These are phyloP conservation scores for Anser brachyrhynchus DNA, from an alignment of 2,113 vertebrate species.

Conservation along the genomic window DNA sequence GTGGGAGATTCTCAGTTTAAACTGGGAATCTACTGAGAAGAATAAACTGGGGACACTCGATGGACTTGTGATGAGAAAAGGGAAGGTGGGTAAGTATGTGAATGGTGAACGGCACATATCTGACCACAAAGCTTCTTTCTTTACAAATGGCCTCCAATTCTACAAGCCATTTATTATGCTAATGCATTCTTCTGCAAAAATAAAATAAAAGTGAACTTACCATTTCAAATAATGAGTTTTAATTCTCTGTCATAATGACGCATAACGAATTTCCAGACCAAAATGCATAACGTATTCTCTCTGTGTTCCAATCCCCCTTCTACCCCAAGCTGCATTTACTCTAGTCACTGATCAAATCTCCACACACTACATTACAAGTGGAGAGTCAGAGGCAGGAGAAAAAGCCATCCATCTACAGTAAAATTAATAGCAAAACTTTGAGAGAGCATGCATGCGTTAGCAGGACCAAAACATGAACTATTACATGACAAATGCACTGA, in stretches of 20 bases:
- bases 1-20: not conserved
- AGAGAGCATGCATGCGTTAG: slow-evolving; percentile 1
- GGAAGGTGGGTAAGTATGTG: slow-evolving; percentile 16
- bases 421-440: slow-evolving; percentile 59
- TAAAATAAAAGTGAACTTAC: slow-evolving; percentile 27
- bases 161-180: slow-evolving; percentile 57
- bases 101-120: slow-evolving; percentile 29
- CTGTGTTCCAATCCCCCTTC: slow-evolving; percentile 4
- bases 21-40: not conserved
- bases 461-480: slow-evolving; percentile 11
- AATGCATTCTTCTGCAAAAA: slow-evolving; percentile 35
- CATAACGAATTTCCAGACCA: slow-evolving; percentile 37
- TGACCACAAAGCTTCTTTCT: slow-evolving; percentile 42
- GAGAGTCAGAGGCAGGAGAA: slow-evolving; percentile 46
- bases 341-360: slow-evolving; percentile 3
- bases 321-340: not conserved
- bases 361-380: not conserved
- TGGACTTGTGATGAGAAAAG: slow-evolving; percentile 4
- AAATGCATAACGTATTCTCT: slow-evolving; percentile 53
- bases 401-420: slow-evolving; percentile 35
- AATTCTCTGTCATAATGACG: slow-evolving; percentile 51
- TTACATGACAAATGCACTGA: slow-evolving; percentile 1
- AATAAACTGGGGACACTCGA: slow-evolving; percentile 5
- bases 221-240: slow-evolving; percentile 55
- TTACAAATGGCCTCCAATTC: slow-evolving; percentile 62